phyloP scores from a whole-genome alignment of 1,140 invertebrate species.

The Saccostrea echinata region DNA sequence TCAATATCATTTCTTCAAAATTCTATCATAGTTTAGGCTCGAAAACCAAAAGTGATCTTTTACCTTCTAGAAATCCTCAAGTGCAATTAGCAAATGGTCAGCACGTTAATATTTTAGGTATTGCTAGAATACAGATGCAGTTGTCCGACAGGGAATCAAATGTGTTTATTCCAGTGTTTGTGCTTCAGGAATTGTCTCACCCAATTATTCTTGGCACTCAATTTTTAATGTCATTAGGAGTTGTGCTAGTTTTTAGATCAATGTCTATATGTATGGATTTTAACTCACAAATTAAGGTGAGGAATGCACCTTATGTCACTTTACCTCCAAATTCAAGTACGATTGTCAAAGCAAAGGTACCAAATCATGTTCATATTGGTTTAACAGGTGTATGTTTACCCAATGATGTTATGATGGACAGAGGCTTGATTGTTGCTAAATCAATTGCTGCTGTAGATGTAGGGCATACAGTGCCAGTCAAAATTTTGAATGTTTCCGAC shows the following conservation, averaged over 20 bases:
- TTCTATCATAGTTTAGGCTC: conserved; percentile 24
- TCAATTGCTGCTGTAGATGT: conserved; percentile 15
- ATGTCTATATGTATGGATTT: neutral
- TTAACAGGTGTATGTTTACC: conserved; percentile 12
- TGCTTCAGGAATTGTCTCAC: conserved; percentile 42
- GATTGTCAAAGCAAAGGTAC: conserved; percentile 41
- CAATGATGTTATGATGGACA: conserved; percentile 21
- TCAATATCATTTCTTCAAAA: conserved; percentile 25
- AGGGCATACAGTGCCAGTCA: conserved; percentile 5
- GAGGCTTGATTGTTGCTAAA: conserved; percentile 40
- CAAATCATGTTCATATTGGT: conserved; percentile 38
- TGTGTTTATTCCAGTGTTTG: conserved; percentile 36
- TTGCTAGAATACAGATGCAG: conserved; percentile 28
- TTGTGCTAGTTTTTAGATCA: conserved; percentile 47
- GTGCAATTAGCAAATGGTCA: conserved; percentile 33
- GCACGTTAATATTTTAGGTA: conserved; percentile 42
- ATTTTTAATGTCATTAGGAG: conserved; percentile 34
- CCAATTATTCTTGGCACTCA: conserved; percentile 48
- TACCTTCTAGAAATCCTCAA: conserved; percentile 2
- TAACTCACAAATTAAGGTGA: conserved; percentile 4
- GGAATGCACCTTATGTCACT: conserved; percentile 24
- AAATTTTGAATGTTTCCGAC: conserved; percentile 42
- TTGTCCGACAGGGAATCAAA: neutral
- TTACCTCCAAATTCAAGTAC: conserved; percentile 31
- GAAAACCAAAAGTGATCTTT: too few relatives aligned